A percentile compares a stretch with the other conserved stretches of the same genome.
phyloP scores from a whole-genome alignment of 2,888 invertebrate genomes.

The Hyalella azteca region DNA sequence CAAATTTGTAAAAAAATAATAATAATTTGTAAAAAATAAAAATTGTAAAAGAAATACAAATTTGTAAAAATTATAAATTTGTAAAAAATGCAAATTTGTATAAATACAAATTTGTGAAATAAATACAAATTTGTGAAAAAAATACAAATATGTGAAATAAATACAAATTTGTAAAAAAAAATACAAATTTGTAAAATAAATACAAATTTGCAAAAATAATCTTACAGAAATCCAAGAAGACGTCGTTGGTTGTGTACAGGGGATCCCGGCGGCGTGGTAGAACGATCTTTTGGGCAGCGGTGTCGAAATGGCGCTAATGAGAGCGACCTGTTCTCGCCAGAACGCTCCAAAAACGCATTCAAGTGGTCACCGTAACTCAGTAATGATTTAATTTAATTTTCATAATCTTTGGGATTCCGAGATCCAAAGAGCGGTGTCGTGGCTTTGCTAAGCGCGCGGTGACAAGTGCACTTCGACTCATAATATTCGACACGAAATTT shows the following conservation, averaged over 20 bases:
- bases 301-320: conserved; percentile 29
- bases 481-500: conserved; percentile 14
- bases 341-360: conserved; percentile 20
- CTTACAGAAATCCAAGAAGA: background rate
- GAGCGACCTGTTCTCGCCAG: background rate
- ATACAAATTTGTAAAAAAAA: too few relatives aligned
- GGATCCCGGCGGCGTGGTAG: background rate
- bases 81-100: too few relatives aligned
- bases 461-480: background rate
- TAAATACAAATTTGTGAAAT: too few relatives aligned
- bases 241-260: background rate
- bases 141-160: too few relatives aligned
- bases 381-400: conserved; percentile 37
- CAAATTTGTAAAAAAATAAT: too few relatives aligned
- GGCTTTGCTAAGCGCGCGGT: background rate
- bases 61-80: too few relatives aligned
- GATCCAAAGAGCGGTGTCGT: background rate
- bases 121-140: too few relatives aligned
- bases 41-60: too few relatives aligned
- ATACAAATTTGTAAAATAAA: too few relatives aligned
- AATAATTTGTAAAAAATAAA: too few relatives aligned
- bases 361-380: conserved; percentile 27
- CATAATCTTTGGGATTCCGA: background rate
- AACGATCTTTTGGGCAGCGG: background rate
- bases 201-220: too few relatives aligned